Conservation (phyloP, 2,888 invertebrate species). For the Idaea biselata region DNA sequence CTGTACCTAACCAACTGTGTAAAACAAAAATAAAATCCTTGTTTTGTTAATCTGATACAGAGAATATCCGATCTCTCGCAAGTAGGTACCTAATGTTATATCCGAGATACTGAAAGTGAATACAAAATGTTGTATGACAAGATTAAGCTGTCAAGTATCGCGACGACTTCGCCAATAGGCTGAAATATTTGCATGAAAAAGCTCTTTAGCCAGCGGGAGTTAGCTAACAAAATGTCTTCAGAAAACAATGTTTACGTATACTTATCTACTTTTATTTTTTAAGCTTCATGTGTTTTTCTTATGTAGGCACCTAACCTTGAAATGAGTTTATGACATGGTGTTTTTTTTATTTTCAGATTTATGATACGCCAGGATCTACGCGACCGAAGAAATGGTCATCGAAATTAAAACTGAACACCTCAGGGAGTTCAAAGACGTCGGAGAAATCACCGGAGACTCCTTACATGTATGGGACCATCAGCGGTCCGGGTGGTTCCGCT, state of each 20-base stretch:
- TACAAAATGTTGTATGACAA: slow-evolving; percentile 38
- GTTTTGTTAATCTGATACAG: slow-evolving; percentile 11
- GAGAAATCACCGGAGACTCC: slow-evolving; percentile 74
- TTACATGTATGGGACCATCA: slow-evolving; percentile 73
- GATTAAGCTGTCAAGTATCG: slow-evolving; percentile 42
- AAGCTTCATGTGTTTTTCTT: not conserved
- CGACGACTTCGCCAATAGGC: slow-evolving; percentile 43
- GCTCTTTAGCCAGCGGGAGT: slow-evolving; percentile 41
- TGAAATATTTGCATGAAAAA: slow-evolving; percentile 49
- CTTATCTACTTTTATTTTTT: not conserved
- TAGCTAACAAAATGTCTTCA: slow-evolving; percentile 41
- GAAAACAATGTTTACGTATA: slow-evolving; percentile 35
- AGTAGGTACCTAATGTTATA: slow-evolving; percentile 24
- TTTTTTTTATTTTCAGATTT: slow-evolving; percentile 65
- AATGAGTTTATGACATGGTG: not conserved
- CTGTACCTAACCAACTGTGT: too few species aligned
- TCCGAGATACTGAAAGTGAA: slow-evolving; percentile 24
- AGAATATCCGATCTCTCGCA: slow-evolving; percentile 12
- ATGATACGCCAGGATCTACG: slow-evolving; percentile 75
- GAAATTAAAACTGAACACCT: slow-evolving; percentile 82
- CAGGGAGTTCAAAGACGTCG: slow-evolving; percentile 69
- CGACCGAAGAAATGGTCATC: slow-evolving; percentile 87
- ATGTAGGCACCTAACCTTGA: not conserved
- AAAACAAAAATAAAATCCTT: not conserved
- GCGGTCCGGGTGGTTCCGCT: slow-evolving; percentile 84